Percentiles rank a stretch among this genome's conserved stretches.
These are phyloP conservation scores for Drosophila nr. perissopoda DNA, from an alignment of 2,888 invertebrate genomes.

Conservation along the genomic window DNA sequence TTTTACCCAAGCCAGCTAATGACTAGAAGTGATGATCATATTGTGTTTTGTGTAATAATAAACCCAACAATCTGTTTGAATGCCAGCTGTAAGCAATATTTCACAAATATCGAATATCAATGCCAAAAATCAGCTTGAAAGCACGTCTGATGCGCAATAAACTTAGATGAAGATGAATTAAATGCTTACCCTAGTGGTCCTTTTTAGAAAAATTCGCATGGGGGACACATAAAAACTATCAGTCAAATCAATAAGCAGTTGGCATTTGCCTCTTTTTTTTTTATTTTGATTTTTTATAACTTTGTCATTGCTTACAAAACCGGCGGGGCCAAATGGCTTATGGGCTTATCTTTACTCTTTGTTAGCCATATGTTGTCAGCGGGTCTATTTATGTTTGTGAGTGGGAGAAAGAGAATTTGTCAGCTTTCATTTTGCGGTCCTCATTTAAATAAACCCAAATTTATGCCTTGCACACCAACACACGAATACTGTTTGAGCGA, in stretches of 20 bases:
- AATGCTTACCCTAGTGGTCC: conserved; percentile 28
- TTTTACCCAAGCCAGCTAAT: not conserved
- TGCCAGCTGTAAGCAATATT: conserved; percentile 3
- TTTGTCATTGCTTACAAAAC: conserved; percentile 25
- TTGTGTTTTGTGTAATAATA: not conserved
- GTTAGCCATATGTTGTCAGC: conserved; percentile 58
- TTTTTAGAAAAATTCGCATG: conserved; percentile 9
- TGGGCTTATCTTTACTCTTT: conserved; percentile 37
- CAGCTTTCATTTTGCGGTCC: conserved; percentile 39
- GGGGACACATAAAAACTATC: conserved; percentile 39
- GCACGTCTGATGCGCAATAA: conserved; percentile 7
- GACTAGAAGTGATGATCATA: not conserved
- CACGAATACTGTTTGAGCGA: conserved; percentile 53
- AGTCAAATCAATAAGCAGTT: conserved; percentile 58
- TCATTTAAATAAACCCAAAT: conserved; percentile 74
- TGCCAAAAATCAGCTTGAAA: conserved; percentile 5
- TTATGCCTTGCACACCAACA: conserved; percentile 46
- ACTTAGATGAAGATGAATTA: conserved; percentile 33
- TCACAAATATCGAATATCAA: conserved; percentile 10
- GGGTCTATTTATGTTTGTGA: conserved; percentile 1
- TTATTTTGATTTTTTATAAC: conserved; percentile 30
- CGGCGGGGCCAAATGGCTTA: conserved; percentile 2
- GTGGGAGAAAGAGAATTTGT: not conserved
- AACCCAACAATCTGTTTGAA: not conserved
- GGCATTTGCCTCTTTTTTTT: conserved; percentile 15